These are phyloP conservation scores for Tor tambroides DNA, from an alignment of 2,113 vertebrate species.

Conservation along the genomic window DNA sequence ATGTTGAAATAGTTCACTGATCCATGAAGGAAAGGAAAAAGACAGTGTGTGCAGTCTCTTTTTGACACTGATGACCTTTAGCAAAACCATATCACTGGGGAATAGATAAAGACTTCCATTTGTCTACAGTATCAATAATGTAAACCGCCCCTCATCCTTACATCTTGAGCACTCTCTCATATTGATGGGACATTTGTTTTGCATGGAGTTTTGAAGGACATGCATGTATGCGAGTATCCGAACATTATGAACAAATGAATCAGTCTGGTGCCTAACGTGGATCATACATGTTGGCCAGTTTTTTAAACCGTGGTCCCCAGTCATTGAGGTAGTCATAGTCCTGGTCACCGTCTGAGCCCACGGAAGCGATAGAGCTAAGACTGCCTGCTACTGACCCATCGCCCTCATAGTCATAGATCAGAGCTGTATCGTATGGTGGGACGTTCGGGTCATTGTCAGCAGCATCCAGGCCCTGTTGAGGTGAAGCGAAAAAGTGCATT, in stretches of 20 bases:
- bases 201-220: neutral
- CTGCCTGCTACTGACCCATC: constrained; percentile 88
- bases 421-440: constrained; percentile 92
- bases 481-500: neutral
- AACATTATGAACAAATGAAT: neutral
- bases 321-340: constrained; percentile 92
- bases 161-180: neutral
- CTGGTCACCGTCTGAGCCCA: constrained; percentile 86
- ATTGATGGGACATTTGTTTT: neutral
- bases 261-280: constrained; percentile 64
- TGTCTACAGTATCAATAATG: constrained; percentile 5
- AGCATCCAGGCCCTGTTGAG: constrained; percentile 83
- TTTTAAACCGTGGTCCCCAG: constrained; percentile 94
- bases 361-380: constrained; percentile 91
- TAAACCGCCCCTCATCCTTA: neutral
- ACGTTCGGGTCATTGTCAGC: constrained; percentile 89
- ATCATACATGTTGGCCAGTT: constrained; percentile 91
- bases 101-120: constrained; percentile 29
- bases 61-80: constrained; percentile 37
- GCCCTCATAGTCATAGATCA: constrained; percentile 97
- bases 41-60: neutral
- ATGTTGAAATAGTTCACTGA: constrained; percentile 41
- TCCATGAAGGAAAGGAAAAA: constrained; percentile 35
- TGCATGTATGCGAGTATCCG: neutral
- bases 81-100: neutral